Evolutionary conservation across 2,888 invertebrate species (phyloP).

Genomic region (Hermaeophaga mercurialis): DNA sequence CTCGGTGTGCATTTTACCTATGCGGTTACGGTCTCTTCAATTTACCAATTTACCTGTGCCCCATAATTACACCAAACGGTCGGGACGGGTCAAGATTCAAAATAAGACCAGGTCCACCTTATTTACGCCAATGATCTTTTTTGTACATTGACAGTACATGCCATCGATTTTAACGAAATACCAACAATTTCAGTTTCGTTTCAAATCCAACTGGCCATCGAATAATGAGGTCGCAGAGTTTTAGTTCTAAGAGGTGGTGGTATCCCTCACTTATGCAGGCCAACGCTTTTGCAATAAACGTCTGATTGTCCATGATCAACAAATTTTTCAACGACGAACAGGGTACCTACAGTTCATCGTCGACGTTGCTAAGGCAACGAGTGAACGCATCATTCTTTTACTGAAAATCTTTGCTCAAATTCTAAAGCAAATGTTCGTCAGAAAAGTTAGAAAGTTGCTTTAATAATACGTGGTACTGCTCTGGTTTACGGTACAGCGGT

Average conservation of each 20-base stretch:
- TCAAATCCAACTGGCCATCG: not conserved
- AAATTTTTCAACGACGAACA: not conserved
- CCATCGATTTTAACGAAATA: not conserved
- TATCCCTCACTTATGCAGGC: no score
- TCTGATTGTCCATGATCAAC: not conserved
- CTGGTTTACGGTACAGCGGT: constrained; percentile 13
- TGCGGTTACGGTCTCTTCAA: no score
- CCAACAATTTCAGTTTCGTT: not conserved
- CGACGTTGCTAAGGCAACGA: constrained; percentile 12
- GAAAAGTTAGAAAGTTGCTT: constrained; percentile 15
- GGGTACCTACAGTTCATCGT: constrained; percentile 7
- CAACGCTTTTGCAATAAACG: constrained; percentile 6
- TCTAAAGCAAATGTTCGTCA: not conserved
- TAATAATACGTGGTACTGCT: constrained; percentile 5
- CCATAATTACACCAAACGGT: no score
- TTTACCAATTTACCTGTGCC: no score
- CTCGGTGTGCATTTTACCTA: no score
- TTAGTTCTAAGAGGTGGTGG: no score
- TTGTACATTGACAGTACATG: no score
- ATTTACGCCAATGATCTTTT: no score
- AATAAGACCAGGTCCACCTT: no score
- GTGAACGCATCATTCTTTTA: constrained; percentile 6
- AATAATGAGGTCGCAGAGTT: not conserved
- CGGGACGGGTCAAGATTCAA: no score
- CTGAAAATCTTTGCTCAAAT: not conserved